A percentile compares a stretch with the other conserved stretches of the same genome.
Evolutionary conservation across 2,888 invertebrate genomes (phyloP).

Genomic region (Thelaira solivaga): DNA sequence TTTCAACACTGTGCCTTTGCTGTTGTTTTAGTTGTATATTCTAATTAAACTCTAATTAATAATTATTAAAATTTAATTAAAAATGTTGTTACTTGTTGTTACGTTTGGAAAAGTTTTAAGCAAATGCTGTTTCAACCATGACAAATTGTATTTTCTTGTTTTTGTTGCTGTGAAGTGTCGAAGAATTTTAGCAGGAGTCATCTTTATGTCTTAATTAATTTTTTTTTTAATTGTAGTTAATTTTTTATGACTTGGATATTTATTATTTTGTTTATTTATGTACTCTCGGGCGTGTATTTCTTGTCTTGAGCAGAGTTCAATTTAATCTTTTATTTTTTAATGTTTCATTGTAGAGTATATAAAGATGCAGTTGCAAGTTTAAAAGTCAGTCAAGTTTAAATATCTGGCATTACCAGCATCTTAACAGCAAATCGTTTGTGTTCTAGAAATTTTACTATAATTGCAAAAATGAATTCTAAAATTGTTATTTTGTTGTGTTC

Average conservation of each 20-base stretch:
- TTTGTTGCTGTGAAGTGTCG: background rate
- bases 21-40: conserved; percentile 2
- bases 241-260: conserved; percentile 8
- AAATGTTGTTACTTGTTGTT: background rate
- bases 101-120: too few relatives aligned
- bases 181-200: conserved; percentile 27
- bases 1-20: conserved; percentile 12
- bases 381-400: conserved; percentile 56
- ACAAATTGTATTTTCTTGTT: background rate
- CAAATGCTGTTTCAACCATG: too few relatives aligned
- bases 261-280: conserved; percentile 21
- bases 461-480: conserved; percentile 66
- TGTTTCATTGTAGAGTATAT: conserved; percentile 48
- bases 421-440: too few relatives aligned
- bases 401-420: conserved; percentile 39
- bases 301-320: conserved; percentile 43
- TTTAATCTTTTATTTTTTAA: conserved; percentile 17
- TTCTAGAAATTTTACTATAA: background rate
- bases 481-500: conserved; percentile 63
- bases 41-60: conserved; percentile 45
- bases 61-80: conserved; percentile 31
- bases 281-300: too few relatives aligned
- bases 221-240: background rate
- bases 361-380: conserved; percentile 38
- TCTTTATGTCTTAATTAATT: background rate